A percentile compares a stretch with the other conserved stretches of the same genome.
These are phyloP conservation scores for Planococcus citri DNA, from an alignment of 1,140 invertebrate species.

Conservation along the genomic window DNA sequence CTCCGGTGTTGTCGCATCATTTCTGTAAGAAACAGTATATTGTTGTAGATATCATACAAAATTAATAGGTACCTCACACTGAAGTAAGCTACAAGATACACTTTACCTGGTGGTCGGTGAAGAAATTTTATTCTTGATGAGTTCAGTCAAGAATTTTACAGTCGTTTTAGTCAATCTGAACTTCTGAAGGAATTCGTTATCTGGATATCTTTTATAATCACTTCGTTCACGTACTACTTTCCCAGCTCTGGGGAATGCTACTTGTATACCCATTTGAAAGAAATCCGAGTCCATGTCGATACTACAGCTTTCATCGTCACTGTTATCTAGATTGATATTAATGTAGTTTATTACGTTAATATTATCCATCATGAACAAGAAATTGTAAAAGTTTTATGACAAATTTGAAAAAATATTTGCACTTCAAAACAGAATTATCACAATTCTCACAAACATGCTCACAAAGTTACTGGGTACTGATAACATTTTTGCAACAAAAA, in stretches of 20 bases:
- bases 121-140: constrained; percentile 9
- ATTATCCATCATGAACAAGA: too few species aligned
- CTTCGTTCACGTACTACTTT: not conserved
- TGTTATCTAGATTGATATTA: not conserved
- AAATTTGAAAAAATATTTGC: too few species aligned
- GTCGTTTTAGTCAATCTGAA: constrained; percentile 15
- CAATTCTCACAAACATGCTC: too few species aligned
- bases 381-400: too few species aligned
- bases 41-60: not conserved
- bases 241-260: not conserved
- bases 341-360: too few species aligned
- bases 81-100: not conserved
- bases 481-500: too few species aligned
- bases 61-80: not conserved
- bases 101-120: constrained; percentile 5
- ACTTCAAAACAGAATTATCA: too few species aligned
- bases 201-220: not conserved
- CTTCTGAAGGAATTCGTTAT: constrained; percentile 5
- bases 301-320: constrained; percentile 1
- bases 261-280: not conserved
- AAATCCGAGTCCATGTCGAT: constrained; percentile 11
- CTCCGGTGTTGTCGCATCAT: constrained; percentile 21
- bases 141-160: not conserved
- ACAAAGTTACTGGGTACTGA: too few species aligned
- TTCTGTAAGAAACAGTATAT: constrained; percentile 11